Conservation (phyloP, 2,113 vertebrate species). For the Vidua chalybeata region DNA sequence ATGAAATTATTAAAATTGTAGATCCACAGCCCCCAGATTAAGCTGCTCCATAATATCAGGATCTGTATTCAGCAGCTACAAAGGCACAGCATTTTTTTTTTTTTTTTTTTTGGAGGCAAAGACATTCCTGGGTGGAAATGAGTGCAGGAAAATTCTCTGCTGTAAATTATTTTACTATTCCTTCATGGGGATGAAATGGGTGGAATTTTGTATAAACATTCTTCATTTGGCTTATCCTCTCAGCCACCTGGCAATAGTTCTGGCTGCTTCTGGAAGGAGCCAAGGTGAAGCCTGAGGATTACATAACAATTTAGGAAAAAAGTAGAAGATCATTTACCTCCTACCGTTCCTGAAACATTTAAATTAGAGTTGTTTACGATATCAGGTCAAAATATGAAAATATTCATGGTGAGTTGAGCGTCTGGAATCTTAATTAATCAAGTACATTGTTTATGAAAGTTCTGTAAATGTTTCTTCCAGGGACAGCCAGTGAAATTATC, state of each 20-base stretch:
- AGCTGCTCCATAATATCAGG: conserved; percentile 15
- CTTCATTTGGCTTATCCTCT: not conserved
- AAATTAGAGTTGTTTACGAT: not conserved
- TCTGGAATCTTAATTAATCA: not conserved
- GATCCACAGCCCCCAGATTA: not conserved
- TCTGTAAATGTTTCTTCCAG: not conserved
- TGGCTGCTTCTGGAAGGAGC: not conserved
- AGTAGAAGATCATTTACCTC: not conserved
- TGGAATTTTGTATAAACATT: not conserved
- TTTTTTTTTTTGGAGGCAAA: conserved; percentile 13
- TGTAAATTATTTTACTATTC: not conserved
- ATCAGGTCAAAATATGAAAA: not conserved
- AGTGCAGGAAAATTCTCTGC: not conserved
- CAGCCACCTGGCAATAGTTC: not conserved
- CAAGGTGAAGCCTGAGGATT: not conserved
- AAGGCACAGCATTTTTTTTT: not conserved
- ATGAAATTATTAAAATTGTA: conserved; percentile 46
- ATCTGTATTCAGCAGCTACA: conserved; percentile 28
- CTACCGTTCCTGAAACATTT: not conserved
- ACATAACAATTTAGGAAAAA: not conserved
- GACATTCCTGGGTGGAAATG: conserved; percentile 8
- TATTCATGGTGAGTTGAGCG: not conserved
- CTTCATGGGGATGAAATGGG: not conserved
- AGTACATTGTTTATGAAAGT: not conserved
- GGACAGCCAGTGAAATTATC: not conserved